Evolutionary conservation across 2,797 vertebrate genomes (phyloP).

Genomic region (Ceryle rudis): DNA sequence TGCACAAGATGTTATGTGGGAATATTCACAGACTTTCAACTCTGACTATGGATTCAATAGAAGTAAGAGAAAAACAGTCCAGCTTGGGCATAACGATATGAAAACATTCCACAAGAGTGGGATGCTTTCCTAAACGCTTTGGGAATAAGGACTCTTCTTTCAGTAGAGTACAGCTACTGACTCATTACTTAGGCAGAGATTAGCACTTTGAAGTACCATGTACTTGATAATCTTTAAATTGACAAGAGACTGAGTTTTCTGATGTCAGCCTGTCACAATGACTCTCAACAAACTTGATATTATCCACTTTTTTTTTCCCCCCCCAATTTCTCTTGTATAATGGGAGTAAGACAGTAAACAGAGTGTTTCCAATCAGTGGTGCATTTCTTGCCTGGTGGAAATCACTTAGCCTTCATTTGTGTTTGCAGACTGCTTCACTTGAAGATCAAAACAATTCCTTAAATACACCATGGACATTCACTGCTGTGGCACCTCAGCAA

Average conservation of each 20-base stretch:
- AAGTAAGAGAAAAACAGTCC: constrained; percentile 1
- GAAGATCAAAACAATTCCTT: background rate
- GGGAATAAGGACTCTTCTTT: background rate
- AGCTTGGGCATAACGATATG: background rate
- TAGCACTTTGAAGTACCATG: background rate
- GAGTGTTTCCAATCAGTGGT: background rate
- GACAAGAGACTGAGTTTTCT: background rate
- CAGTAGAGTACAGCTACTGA: background rate
- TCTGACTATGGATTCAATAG: background rate
- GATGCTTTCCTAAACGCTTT: background rate
- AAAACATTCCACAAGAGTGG: background rate
- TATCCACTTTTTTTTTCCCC: background rate
- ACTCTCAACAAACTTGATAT: background rate
- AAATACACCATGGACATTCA: background rate
- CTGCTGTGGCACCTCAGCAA: background rate
- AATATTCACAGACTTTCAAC: constrained; percentile 14
- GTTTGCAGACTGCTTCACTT: background rate
- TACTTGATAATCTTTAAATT: background rate
- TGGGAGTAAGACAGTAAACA: background rate
- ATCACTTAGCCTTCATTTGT: background rate
- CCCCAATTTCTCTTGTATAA: background rate
- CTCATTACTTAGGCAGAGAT: background rate
- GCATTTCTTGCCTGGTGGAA: background rate
- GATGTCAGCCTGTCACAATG: background rate
- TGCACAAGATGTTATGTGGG: background rate